These are phyloP conservation scores for Pantherophis guttatus DNA, from an alignment of 2,113 vertebrate genomes.

Conservation along the genomic window DNA sequence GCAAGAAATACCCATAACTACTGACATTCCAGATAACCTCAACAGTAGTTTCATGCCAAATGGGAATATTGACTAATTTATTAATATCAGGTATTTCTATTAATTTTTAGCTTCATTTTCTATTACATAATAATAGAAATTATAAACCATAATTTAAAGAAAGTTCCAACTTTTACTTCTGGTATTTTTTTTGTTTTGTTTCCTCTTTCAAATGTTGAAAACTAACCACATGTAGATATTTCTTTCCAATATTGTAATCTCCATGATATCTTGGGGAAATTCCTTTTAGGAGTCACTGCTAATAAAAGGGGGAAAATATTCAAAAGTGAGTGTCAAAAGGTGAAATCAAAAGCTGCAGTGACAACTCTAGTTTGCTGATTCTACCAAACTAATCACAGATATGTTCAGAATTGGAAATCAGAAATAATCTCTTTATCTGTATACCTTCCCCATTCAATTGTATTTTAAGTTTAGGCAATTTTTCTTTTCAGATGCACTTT, in stretches of 20 bases:
- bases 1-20: background rate
- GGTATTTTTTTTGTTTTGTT: constrained; percentile 31
- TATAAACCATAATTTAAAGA: constrained; percentile 47
- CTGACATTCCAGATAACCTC: background rate
- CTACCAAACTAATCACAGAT: constrained; percentile 74
- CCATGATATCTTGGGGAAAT: constrained; percentile 79
- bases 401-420: constrained; percentile 75
- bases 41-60: background rate
- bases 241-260: constrained; percentile 73
- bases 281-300: constrained; percentile 75
- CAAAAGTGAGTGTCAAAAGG: constrained; percentile 75
- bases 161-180: constrained; percentile 60
- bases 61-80: constrained; percentile 41
- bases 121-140: background rate
- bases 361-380: constrained; percentile 75
- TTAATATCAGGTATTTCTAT: constrained; percentile 51
- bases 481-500: constrained; percentile 68
- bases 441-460: constrained; percentile 74
- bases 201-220: constrained; percentile 45
- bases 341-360: constrained; percentile 76
- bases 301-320: constrained; percentile 75
- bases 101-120: constrained; percentile 39
- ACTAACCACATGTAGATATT: constrained; percentile 65
- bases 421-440: constrained; percentile 79
- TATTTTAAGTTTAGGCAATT: constrained; percentile 74